Base-by-base conservation (phyloP, 2,797 vertebrate species). In the Tokudaia muenninki region DNA sequence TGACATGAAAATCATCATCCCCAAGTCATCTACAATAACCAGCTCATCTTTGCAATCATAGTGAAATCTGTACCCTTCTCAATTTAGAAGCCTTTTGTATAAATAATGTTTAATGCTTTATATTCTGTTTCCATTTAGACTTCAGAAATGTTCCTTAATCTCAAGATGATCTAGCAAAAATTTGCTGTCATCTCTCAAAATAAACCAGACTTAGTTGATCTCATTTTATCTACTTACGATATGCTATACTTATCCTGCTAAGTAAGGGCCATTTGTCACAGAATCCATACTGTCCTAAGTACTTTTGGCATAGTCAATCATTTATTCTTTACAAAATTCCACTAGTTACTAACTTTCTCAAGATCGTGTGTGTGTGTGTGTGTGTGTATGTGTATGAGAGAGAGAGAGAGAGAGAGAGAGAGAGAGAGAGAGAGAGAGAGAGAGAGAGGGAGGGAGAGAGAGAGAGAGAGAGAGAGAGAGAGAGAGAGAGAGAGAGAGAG, bases 31-130 rank as follows among this genome's bases (percentile, higher is more conserved):
- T 44, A 13, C 1, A 90, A 81, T 84, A 61, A 87, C 47, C 16
- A 44, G n/a, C 14, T 89, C 88, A 77, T 50, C 19, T 93, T 96
- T 70, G 50, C 57, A n/a, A 57, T 72, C 34, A 92, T 65, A 37
- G 2, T 44, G 87, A 92, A 88, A 78, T 91, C 17, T 93, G 24
- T 29, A 88, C 9, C 4, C 26, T 70, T 21, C 34, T 96, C 31
- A 94, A n/a, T 74, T 55, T 63, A 70, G 41, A 24, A 78, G 7
- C 41, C 2, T 4, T 96, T 88, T 72, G 10, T 57, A 50, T 55
- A 96, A 92, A 79, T 65, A 89, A 22, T 82, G 12, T 34, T 44
- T 87, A 72, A 0, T 63, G 63, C 81, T 96, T 93, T 89, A 41
- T 92, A 90, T 63, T 92, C 67, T 72, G 9, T 22, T 79, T 87